Evolutionary conservation across 2,888 invertebrate species (phyloP), one percentile per base, ranked within the genome.

Genomic region (Drosophila putrida): DNA sequence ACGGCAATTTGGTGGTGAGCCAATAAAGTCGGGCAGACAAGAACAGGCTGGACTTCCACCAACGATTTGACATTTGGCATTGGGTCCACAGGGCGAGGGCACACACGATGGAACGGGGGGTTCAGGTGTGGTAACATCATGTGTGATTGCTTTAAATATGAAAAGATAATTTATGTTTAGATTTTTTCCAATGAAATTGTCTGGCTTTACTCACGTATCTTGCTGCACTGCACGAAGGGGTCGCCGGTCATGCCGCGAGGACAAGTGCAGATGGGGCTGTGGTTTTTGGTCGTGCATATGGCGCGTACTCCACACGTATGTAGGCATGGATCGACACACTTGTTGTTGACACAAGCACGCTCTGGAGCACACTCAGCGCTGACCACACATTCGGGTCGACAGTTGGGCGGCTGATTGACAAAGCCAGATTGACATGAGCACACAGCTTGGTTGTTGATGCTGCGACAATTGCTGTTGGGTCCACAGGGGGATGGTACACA

Each of bases 401-500:
- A 97, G 57, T 94, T 94, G 1, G 96, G 96, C 54, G 97, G 97
- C 69, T 95, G 95, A 60, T 96, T 97, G 51, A 95, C 94, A 84
- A 96, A 97, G 80, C 95, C 95, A 1, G 96, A 95, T 75, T 96
- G 93, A 87, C 97, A 98, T 0, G 97, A 96, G 91, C 97, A 98
- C 0, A 96, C 97, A 0, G 97, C 96, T 93, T 96, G 96, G 81
- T 94, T 93, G 84, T 96, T 96, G 6, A 96, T 95, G 83, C 95
- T 95, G 85, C 96, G 94, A 75, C 97, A 97, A 90, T 96, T 96
- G 90, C 97, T 96, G 91, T 97, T 97, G 0, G 97, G 96, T 53
- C 97, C 98, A 91, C 97, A 98, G 0, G 97, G 97, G 27, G 96
- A 95, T 58, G 97, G 97, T 70, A 95, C 94, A 87, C 97, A 97